These are phyloP conservation scores for Aphidius colemani DNA, from an alignment of 2,888 invertebrate species.

Conservation along the genomic window DNA sequence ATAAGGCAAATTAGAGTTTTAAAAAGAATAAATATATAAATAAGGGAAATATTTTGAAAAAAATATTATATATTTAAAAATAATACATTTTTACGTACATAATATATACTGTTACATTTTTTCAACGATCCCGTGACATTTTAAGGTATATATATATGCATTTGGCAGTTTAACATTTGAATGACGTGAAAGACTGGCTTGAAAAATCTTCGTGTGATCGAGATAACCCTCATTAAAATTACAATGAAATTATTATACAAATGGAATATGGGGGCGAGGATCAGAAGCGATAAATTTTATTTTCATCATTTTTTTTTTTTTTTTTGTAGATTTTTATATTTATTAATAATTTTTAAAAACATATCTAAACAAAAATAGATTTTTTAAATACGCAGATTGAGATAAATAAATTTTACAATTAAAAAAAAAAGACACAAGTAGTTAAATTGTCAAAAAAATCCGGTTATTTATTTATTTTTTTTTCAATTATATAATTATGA, in stretches of 20 bases:
- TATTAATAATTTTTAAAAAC: conserved; percentile 18
- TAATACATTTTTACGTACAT: background rate
- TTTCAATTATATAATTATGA: no score
- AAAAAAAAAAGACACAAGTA: background rate
- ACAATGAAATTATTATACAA: conserved; percentile 51
- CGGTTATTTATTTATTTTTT: conserved; percentile 25
- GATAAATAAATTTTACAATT: no score
- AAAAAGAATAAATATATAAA: no score
- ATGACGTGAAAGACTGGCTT: conserved; percentile 4
- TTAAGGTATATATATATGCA: no score
- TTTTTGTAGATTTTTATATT: conserved; percentile 15
- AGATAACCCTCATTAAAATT: conserved; percentile 58
- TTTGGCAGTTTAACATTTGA: conserved; percentile 13
- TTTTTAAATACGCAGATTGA: no score
- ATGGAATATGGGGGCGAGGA: conserved; percentile 41
- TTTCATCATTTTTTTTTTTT: conserved; percentile 23
- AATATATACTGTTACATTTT: background rate
- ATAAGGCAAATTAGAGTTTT: no score
- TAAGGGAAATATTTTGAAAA: no score
- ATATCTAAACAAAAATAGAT: background rate
- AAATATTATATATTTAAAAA: no score
- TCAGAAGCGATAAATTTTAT: no score
- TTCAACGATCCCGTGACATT: no score
- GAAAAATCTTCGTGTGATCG: conserved; percentile 15
- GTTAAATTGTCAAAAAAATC: conserved; percentile 42